These are phyloP conservation scores for Diarsia mendica DNA, from an alignment of 2,888 invertebrate species.

Conservation along the genomic window DNA sequence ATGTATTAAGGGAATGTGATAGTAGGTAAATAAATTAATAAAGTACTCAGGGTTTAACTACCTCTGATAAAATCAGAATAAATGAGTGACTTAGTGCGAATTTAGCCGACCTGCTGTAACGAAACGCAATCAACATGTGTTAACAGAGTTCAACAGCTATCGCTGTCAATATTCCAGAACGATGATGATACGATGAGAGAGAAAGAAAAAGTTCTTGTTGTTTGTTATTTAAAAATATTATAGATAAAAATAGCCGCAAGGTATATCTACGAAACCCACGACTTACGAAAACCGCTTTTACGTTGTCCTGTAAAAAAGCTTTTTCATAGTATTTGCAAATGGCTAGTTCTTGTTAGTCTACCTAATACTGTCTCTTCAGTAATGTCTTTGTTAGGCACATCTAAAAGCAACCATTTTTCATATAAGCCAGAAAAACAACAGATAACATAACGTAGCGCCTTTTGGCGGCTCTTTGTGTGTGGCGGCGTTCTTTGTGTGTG, in stretches of 20 bases:
- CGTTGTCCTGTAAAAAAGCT: not conserved
- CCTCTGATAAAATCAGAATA: not conserved
- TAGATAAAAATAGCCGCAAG: not conserved
- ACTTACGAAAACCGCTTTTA: not conserved
- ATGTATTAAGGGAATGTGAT: not conserved
- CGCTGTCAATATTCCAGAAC: not conserved
- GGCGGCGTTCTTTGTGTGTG: constrained; percentile 21
- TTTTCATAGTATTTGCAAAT: no score
- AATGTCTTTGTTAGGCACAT: not conserved
- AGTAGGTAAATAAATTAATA: not conserved
- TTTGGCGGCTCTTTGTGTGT: constrained; percentile 10
- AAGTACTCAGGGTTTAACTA: not conserved
- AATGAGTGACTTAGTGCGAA: not conserved
- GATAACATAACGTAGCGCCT: not conserved
- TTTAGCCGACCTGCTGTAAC: not conserved
- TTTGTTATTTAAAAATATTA: not conserved
- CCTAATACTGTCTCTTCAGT: not conserved
- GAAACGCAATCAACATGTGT: not conserved
- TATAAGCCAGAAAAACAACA: constrained; percentile 28
- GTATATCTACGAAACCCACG: not conserved
- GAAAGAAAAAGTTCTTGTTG: not conserved
- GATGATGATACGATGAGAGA: not conserved
- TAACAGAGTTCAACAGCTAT: not conserved
- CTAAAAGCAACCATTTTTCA: constrained; percentile 32
- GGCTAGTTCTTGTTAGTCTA: not conserved